These are phyloP conservation scores for Herpetotheres cachinnans DNA, from an alignment of 2,113 vertebrate species.

Conservation along the genomic window DNA sequence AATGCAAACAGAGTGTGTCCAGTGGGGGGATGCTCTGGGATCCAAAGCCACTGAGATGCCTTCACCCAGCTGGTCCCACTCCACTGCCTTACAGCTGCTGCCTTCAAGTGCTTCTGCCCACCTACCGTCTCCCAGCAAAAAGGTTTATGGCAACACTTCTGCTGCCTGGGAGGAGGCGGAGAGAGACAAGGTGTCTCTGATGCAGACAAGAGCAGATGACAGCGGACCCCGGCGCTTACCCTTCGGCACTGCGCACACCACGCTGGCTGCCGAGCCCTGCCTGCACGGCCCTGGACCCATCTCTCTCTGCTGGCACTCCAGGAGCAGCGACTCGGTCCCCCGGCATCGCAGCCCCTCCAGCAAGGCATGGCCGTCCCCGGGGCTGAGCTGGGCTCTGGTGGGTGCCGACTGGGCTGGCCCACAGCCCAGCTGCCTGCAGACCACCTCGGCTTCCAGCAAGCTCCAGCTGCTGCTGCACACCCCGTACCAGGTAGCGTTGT, in stretches of 20 bases:
- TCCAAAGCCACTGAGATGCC: background rate
- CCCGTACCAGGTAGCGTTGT: background rate
- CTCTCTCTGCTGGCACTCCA: background rate
- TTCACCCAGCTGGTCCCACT: background rate
- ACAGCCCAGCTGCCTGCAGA: constrained; percentile 34
- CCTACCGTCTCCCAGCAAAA: background rate
- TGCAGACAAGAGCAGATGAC: rapidly evolving
- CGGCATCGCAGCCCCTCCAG: constrained; percentile 24
- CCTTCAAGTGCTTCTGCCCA: background rate
- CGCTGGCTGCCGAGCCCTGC: rapidly evolving
- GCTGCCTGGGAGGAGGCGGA: too few relatives aligned
- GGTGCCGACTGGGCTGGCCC: background rate
- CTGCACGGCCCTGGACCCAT: rapidly evolving
- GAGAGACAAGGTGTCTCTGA: background rate
- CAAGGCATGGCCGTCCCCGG: rapidly evolving
- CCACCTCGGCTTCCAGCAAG: background rate
- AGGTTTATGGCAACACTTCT: background rate
- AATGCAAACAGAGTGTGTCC: background rate
- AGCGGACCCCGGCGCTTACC: background rate
- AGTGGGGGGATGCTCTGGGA: background rate
- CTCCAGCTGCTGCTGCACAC: background rate
- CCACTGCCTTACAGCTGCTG: too few relatives aligned
- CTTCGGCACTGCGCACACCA: background rate
- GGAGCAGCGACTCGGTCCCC: background rate
- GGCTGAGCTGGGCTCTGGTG: rapidly evolving